These are phyloP conservation scores for Aphidius ervi DNA, from an alignment of 1,140 invertebrate species.

Conservation along the genomic window DNA sequence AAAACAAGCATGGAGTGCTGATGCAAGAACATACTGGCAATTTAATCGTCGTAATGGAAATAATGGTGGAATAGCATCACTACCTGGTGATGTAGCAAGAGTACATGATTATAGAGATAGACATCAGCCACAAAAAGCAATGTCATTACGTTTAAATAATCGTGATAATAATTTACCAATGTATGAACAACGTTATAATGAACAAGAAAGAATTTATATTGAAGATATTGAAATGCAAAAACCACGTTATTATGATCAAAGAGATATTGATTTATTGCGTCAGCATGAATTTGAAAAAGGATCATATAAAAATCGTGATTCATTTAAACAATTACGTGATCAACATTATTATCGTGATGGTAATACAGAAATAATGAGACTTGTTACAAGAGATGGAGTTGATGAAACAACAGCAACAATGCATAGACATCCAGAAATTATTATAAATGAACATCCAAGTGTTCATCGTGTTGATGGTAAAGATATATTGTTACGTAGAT, in stretches of 20 bases:
- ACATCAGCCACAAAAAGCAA: conserved; percentile 20
- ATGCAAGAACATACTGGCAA: conserved; percentile 67
- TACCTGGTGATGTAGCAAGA: conserved; percentile 42
- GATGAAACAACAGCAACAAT: conserved; percentile 51
- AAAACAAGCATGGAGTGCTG: conserved; percentile 75
- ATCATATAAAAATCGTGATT: conserved; percentile 53
- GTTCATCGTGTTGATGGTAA: conserved; percentile 67
- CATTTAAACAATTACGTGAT: conserved; percentile 52
- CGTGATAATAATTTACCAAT: conserved; percentile 25
- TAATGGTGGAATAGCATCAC: conserved; percentile 39
- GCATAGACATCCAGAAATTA: conserved; percentile 46
- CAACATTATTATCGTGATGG: conserved; percentile 76
- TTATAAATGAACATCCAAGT: conserved; percentile 60
- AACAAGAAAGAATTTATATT: conserved; percentile 44
- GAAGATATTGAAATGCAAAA: conserved; percentile 50
- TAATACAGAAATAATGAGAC: conserved; percentile 73
- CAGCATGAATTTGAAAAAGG: conserved; percentile 71
- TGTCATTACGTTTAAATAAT: conserved; percentile 16
- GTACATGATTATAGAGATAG: conserved; percentile 15
- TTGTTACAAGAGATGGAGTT: conserved; percentile 68
- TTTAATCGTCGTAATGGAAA: conserved; percentile 65
- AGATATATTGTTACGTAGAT: conserved; percentile 73
- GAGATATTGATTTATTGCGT: conserved; percentile 66
- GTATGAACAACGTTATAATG: conserved; percentile 22
- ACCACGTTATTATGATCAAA: conserved; percentile 42